Evolutionary conservation across 1,140 invertebrate species (phyloP).

Genomic region (Ceratina japonica): DNA sequence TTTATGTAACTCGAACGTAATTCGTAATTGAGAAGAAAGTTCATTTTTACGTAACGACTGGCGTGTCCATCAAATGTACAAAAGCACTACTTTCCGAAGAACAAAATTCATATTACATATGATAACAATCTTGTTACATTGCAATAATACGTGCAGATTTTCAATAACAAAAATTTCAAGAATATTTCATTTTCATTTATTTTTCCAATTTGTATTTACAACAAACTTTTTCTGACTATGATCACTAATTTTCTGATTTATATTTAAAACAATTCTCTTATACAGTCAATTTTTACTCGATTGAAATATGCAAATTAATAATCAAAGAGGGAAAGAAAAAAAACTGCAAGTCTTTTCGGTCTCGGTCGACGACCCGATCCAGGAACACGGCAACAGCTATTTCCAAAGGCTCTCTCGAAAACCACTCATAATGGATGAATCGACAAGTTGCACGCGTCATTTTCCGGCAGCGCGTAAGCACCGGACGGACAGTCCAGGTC

Average conservation of each 20-base stretch:
- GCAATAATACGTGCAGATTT: neutral
- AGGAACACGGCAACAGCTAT: neutral
- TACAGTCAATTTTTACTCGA: neutral
- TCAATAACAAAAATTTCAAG: too few species aligned
- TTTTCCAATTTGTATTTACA: too few species aligned
- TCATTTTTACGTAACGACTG: neutral
- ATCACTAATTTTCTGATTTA: too few species aligned
- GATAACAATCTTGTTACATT: neutral
- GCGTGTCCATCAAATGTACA: neutral
- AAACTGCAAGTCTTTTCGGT: neutral
- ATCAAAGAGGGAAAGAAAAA: neutral
- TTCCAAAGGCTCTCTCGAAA: neutral
- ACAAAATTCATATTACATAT: neutral
- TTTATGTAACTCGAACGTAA: neutral
- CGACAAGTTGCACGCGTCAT: conserved; percentile 8
- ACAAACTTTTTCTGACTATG: neutral
- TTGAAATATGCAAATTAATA: neutral
- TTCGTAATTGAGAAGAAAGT: neutral
- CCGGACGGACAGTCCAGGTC: too few species aligned
- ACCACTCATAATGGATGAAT: conserved; percentile 3
- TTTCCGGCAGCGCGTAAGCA: neutral
- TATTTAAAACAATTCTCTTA: too few species aligned
- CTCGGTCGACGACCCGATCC: conserved; percentile 6
- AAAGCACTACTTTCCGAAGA: neutral
- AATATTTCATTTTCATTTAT: too few species aligned